Percentiles rank a stretch among this genome's conserved stretches.
Conservation (phyloP, 2,888 invertebrate genomes). For the Hylaea fasciaria region DNA sequence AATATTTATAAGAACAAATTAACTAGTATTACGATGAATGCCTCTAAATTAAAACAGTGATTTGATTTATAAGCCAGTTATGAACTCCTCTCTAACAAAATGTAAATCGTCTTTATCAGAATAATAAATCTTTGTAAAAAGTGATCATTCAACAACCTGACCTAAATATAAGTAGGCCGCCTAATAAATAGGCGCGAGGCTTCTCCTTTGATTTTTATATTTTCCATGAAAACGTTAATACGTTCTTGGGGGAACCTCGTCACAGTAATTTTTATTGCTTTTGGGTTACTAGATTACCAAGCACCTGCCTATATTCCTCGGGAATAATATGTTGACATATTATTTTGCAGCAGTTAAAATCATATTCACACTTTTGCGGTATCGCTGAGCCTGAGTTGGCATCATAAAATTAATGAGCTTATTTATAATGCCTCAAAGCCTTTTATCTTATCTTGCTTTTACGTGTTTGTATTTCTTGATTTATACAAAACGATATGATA, state of each 20-base stretch:
- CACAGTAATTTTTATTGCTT: constrained; percentile 22
- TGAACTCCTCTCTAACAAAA: not conserved
- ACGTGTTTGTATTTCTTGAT: constrained; percentile 9
- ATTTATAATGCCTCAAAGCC: constrained; percentile 9
- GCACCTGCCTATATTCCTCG: constrained; percentile 10
- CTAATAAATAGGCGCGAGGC: constrained; percentile 26
- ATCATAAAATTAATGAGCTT: constrained; percentile 23
- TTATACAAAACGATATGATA: not conserved
- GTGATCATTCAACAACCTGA: constrained; percentile 20
- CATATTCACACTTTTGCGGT: constrained; percentile 28
- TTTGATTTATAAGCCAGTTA: not conserved
- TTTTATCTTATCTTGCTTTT: constrained; percentile 17
- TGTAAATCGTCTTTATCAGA: constrained; percentile 7
- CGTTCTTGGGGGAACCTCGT: constrained; percentile 17
- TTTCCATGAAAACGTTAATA: constrained; percentile 25
- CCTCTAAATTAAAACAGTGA: too few species aligned
- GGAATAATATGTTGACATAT: constrained; percentile 29
- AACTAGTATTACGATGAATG: too few species aligned
- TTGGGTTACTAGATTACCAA: constrained; percentile 15
- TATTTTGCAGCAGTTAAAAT: constrained; percentile 18
- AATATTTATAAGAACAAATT: too few species aligned
- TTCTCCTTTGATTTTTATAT: constrained; percentile 24
- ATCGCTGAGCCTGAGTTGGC: constrained; percentile 11
- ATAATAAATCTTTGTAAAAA: constrained; percentile 12
- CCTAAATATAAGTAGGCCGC: constrained; percentile 26